These are phyloP conservation scores for Semnopithecus entellus DNA, from an alignment of 2,113 vertebrate species.

Conservation along the genomic window DNA sequence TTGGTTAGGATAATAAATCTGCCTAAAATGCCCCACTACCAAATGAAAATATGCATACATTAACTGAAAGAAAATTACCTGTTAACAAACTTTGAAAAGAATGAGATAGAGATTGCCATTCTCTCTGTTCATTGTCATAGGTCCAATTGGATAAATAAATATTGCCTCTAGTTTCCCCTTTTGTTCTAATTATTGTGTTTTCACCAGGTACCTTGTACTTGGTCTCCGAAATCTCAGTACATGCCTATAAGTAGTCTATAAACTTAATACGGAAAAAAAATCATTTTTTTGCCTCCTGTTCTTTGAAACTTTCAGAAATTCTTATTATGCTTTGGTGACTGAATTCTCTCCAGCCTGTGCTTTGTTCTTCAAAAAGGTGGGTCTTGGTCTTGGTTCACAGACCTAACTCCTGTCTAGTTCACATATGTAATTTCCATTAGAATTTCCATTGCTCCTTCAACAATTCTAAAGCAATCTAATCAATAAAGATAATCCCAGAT, in stretches of 20 bases:
- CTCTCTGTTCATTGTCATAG: slow-evolving; percentile 19
- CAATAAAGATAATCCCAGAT: slow-evolving; percentile 71
- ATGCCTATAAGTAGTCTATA: not conserved
- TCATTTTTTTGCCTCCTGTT: not conserved
- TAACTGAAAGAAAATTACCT: slow-evolving; percentile 43
- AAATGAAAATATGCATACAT: slow-evolving; percentile 28
- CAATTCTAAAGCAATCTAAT: slow-evolving; percentile 66
- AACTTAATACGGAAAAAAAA: not conserved
- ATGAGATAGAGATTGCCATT: not conserved
- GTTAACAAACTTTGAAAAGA: not conserved
- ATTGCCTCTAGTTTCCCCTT: slow-evolving; percentile 20
- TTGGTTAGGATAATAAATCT: slow-evolving; percentile 24
- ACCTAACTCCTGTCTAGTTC: slow-evolving; percentile 39
- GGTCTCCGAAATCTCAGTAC: slow-evolving; percentile 2
- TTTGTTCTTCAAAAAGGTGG: slow-evolving; percentile 66
- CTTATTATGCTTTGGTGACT: slow-evolving; percentile 46
- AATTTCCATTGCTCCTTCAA: slow-evolving; percentile 48
- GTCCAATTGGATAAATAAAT: slow-evolving; percentile 28
- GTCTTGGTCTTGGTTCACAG: slow-evolving; percentile 27
- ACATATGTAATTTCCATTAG: slow-evolving; percentile 46
- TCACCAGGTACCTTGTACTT: not conserved
- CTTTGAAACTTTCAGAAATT: slow-evolving; percentile 63
- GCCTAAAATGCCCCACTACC: not conserved
- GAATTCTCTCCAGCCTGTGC: slow-evolving; percentile 52
- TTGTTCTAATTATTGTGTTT: slow-evolving; percentile 40